Conservation (phyloP, 2,797 vertebrate species). For the Alauda arvensis region DNA sequence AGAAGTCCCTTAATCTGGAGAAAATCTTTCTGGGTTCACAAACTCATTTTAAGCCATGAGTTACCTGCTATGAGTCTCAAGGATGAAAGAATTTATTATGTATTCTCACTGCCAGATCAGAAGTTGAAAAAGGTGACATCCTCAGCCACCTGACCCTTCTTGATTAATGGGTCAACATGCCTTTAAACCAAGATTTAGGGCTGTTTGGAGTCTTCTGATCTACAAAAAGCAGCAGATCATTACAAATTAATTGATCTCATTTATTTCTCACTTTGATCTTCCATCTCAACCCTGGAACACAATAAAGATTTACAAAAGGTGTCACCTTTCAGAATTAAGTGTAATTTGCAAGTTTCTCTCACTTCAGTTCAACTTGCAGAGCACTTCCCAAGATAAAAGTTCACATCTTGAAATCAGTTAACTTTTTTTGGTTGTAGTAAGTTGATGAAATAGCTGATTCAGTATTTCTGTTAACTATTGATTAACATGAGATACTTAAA, state of each 20-base stretch:
- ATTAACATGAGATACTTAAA: background rate
- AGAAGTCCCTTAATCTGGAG: background rate
- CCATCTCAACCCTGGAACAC: background rate
- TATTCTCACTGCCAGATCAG: background rate
- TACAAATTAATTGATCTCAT: constrained; percentile 7
- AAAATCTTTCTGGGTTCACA: background rate
- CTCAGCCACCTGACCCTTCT: constrained; percentile 21
- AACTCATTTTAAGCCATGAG: background rate
- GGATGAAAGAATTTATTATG: background rate
- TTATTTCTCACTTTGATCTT: constrained; percentile 7
- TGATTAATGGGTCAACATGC: constrained; percentile 7
- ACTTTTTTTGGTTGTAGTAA: background rate
- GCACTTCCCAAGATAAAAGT: background rate
- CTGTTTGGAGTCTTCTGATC: background rate
- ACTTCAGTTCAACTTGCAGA: background rate
- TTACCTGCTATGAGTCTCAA: background rate
- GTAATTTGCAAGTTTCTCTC: constrained; percentile 1
- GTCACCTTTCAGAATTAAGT: constrained; percentile 1
- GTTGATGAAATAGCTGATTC: background rate
- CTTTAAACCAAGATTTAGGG: constrained; percentile 17
- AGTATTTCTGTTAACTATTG: background rate
- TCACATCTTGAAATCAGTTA: background rate
- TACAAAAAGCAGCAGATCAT: constrained; percentile 1
- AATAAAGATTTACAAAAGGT: background rate
- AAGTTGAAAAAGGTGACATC: background rate